Base-by-base conservation (phyloP, 2,797 vertebrate species). In the Astyanax mexicanus region DNA sequence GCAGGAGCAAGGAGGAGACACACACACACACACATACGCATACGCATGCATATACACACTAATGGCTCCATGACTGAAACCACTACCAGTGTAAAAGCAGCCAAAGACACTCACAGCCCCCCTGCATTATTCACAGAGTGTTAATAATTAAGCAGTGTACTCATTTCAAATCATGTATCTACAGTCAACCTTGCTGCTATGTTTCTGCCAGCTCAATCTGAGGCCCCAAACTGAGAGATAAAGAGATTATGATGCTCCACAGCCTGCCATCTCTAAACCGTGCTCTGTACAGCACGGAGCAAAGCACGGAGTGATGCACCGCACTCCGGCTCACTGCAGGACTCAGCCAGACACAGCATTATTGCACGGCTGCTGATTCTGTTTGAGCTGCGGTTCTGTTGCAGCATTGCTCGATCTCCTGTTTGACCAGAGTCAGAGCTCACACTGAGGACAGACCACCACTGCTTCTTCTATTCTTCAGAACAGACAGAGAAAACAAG, bases 71-170 rank as follows among this genome's bases (percentile, higher is more conserved):
- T 80, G 51, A 80, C 79, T 80, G 49, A 69, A 80, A 61, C 62
- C 60, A 45, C 69, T 68, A 68, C 61, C 44, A 76, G 76, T 55
- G 72, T 61, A 78, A 72, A 52, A 72, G 62, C 61, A 79, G 72
- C 57, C 57, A 69, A 64, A 62, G 54, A 68, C 61, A 73, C 58
- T 68, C 67, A 69, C 29, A 66, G 47, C 44, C 60, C 74, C 27
- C 21, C 17, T 81, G 42, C 76, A 82, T 82, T 84, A 81, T 79
- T 77, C 55, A 81, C 54, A 70, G 11, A 75, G 25, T 69, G 70
- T 81, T 81, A 84, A 84, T 84, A 76, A 82, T 79, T 81, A 75
- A 82, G 70, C 61, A 62, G 72, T 21, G 70, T 75, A 69, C 73
- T 80, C 81, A 66, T 65, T 78, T 70, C 44, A 66, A 72, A 69